phyloP scores from a whole-genome alignment of 1,140 invertebrate genomes.

The Bombus impatiens region DNA sequence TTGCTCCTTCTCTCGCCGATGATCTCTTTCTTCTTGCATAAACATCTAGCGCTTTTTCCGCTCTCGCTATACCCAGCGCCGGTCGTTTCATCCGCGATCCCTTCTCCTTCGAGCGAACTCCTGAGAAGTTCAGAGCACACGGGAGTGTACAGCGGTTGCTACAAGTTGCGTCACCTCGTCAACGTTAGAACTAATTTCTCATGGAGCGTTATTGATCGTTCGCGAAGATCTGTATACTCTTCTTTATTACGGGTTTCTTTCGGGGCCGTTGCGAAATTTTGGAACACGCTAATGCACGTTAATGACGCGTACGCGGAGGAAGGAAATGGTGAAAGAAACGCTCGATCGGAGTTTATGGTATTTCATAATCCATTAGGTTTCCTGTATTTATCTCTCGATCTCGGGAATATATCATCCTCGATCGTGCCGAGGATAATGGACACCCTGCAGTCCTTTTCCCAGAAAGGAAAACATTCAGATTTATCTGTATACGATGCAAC shows the following conservation, averaged over 20 bases:
- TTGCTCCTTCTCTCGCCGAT: constrained; percentile 12
- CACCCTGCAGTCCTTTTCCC: no score
- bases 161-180: constrained; percentile 73
- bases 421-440: neutral
- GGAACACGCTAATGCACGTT: constrained; percentile 20
- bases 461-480: neutral
- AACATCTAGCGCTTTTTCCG: constrained; percentile 20
- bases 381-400: neutral
- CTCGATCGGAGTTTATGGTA: neutral
- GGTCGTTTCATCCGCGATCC: constrained; percentile 49
- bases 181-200: constrained; percentile 4
- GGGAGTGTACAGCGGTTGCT: constrained; percentile 74
- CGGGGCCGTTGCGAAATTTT: constrained; percentile 19
- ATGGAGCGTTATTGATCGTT: neutral
- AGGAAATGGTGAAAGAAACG: constrained; percentile 48
- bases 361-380: constrained; percentile 30
- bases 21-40: constrained; percentile 7
- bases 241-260: neutral
- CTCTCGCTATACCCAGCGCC: constrained; percentile 1
- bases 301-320: neutral
- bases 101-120: neutral
- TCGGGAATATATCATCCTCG: neutral
- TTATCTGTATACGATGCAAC: no score
- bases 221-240: neutral
- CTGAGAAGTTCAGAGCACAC: neutral